Conservation (phyloP, 1,140 invertebrate species). For the Steinernema khuongi region DNA sequence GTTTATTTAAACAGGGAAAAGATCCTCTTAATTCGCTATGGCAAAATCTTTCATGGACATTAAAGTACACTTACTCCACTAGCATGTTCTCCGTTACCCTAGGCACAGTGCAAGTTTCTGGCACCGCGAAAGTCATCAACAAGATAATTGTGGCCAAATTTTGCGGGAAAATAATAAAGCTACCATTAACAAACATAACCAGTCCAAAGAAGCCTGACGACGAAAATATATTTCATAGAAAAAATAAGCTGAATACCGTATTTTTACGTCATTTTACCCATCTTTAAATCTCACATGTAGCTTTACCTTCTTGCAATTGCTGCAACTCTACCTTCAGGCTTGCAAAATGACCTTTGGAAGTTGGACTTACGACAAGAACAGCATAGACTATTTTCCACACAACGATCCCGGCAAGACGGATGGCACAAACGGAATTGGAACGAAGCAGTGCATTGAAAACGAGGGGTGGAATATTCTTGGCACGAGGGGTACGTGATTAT, state of each 20-base stretch:
- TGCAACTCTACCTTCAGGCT: too few relatives aligned
- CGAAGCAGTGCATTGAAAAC: constrained; percentile 46
- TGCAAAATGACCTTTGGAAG: constrained; percentile 60
- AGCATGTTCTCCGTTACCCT: too few relatives aligned
- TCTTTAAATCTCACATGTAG: constrained; percentile 49
- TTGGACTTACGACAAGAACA: constrained; percentile 61
- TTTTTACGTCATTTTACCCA: constrained; percentile 34
- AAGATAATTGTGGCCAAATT: too few relatives aligned
- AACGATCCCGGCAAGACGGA: constrained; percentile 21
- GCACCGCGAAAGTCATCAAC: too few relatives aligned
- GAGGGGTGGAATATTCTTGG: constrained; percentile 39
- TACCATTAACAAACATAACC: background rate
- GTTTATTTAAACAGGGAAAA: too few relatives aligned
- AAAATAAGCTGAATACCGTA: background rate
- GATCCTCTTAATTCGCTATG: too few relatives aligned
- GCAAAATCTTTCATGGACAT: too few relatives aligned
- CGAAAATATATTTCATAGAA: constrained; percentile 45
- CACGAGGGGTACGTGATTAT: constrained; percentile 25
- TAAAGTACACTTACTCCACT: too few relatives aligned
- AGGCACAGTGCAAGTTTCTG: too few relatives aligned
- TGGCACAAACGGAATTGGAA: constrained; percentile 35
- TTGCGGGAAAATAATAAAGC: background rate
- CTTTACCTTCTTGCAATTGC: too few relatives aligned
- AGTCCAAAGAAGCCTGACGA: constrained; percentile 34
- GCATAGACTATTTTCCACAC: constrained; percentile 50